Base-by-base conservation (phyloP, 2,113 vertebrate genomes). In the Anhinga rufa region DNA sequence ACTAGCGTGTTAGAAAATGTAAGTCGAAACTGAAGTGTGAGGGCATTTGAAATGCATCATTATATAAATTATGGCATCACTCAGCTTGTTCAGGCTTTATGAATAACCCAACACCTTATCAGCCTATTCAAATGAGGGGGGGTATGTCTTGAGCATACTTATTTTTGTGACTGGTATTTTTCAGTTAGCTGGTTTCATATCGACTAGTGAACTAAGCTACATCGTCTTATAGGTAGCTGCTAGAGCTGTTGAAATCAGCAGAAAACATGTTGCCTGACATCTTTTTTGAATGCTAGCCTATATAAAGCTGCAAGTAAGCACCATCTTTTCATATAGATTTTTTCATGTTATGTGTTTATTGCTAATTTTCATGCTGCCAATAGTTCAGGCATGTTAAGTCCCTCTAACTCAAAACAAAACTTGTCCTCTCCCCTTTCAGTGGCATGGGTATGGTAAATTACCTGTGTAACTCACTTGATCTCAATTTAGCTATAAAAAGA, bases 21-120 rank as follows among this genome's bases (percentile, higher is more conserved):
- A 52, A 88, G 52, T 86, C 5, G 58, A 80, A 87, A 86, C 17
- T 57, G n/a, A 93, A 93, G 38, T 51, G 14, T 48, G 89, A 52
- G 61, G 80, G 57, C n/a, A 81, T 93, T 94, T 92, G 84, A 84
- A 97, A 90, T 54, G 17, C 25, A 40, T 83, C 82, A 75, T 93
- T 90, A 13, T 57, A 58, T 70, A 38, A 88, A 82, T 69, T 82
- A 70, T 52, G 55, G 69, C 52, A 75, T 71, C 18, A 49, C 52
- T 76, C 40, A 54, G 12, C 58, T 81, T 82, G n/a, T 74, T 69
- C 29, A 13, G 82, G 40, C 74, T 36, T 68, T 91, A 46, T 42
- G 32, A 80, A 46, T 87, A 80, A 62, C n/a, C 17, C 44, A 88
- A 21, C 62, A 65, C 90, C 46, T 70, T 80, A 25, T 25, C 76